These are phyloP conservation scores for Cryptus viduatorius DNA, from an alignment of 2,888 invertebrate genomes.

Conservation along the genomic window DNA sequence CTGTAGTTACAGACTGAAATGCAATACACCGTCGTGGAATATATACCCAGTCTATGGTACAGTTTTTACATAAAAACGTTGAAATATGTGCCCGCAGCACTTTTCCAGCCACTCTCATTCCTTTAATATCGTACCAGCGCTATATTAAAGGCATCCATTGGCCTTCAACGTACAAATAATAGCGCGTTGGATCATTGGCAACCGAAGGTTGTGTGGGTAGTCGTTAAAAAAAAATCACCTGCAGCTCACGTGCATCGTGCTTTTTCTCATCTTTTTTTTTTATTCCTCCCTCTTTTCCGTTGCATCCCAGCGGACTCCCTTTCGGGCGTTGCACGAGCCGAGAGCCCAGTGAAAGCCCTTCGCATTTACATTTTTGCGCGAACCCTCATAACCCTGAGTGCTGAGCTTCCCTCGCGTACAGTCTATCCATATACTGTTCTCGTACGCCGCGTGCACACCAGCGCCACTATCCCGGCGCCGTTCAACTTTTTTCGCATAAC, in stretches of 20 bases:
- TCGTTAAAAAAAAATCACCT: constrained; percentile 35
- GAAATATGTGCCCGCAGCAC: constrained; percentile 44
- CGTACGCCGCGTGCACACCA: constrained; percentile 22
- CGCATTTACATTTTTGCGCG: constrained; percentile 74
- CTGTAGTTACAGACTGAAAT: neutral
- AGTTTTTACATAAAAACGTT: constrained; percentile 34
- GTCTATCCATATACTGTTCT: constrained; percentile 37
- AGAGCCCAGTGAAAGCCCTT: constrained; percentile 74
- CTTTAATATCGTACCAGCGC: constrained; percentile 31
- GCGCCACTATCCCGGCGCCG: constrained; percentile 35
- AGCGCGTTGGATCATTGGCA: constrained; percentile 64
- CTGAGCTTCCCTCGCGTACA: constrained; percentile 62
- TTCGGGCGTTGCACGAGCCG: constrained; percentile 59
- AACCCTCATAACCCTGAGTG: constrained; percentile 80
- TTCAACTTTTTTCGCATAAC: constrained; percentile 53
- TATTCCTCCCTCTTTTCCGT: constrained; percentile 27
- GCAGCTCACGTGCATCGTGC: constrained; percentile 52
- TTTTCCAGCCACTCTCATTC: constrained; percentile 41
- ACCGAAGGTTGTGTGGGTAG: constrained; percentile 46
- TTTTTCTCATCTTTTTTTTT: constrained; percentile 47
- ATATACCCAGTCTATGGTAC: constrained; percentile 25
- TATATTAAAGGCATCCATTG: constrained; percentile 67
- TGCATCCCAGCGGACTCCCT: constrained; percentile 52
- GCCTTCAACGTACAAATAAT: constrained; percentile 64
- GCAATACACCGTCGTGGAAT: constrained; percentile 26